These are phyloP conservation scores for Archips crataeganus DNA, from an alignment of 2,888 invertebrate genomes.

Conservation along the genomic window DNA sequence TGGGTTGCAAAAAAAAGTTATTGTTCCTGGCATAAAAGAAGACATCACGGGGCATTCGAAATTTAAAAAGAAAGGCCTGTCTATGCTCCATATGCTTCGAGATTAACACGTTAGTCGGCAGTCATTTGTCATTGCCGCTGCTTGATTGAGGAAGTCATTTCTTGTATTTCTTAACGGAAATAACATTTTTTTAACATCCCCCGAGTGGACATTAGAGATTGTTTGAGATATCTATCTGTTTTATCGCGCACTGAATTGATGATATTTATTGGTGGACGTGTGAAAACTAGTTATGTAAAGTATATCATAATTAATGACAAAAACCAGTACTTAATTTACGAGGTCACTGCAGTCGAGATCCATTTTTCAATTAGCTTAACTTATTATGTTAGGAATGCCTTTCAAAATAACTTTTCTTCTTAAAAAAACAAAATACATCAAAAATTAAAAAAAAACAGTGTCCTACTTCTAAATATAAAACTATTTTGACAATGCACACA, in stretches of 20 bases:
- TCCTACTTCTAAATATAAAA: not conserved
- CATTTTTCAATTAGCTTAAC: not conserved
- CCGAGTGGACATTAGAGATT: slow-evolving; percentile 69
- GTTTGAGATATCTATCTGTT: slow-evolving; percentile 59
- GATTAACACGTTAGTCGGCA: slow-evolving; percentile 77
- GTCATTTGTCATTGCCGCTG: slow-evolving; percentile 80
- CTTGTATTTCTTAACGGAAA: slow-evolving; percentile 80
- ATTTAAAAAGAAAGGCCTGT: slow-evolving; percentile 67
- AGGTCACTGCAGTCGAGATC: not conserved
- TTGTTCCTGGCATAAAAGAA: slow-evolving; percentile 81
- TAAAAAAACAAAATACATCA: not conserved
- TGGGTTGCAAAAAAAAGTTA: slow-evolving; percentile 74
- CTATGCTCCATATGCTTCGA: slow-evolving; percentile 80
- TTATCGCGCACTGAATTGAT: slow-evolving; percentile 57
- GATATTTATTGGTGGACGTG: slow-evolving; percentile 46
- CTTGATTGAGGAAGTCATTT: slow-evolving; percentile 86
- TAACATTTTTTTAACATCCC: slow-evolving; percentile 79
- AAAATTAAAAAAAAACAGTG: not conserved
- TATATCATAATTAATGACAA: not conserved
- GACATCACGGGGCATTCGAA: slow-evolving; percentile 74
- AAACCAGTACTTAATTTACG: not conserved
- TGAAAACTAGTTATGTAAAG: slow-evolving; percentile 44
- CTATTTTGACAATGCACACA: not conserved
- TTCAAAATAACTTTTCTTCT: not conserved
- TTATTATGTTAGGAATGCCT: not conserved